Percentiles rank a stretch among this genome's conserved stretches.
phyloP scores from a whole-genome alignment of 2,113 vertebrate species.

The Aviceda subcristata region DNA sequence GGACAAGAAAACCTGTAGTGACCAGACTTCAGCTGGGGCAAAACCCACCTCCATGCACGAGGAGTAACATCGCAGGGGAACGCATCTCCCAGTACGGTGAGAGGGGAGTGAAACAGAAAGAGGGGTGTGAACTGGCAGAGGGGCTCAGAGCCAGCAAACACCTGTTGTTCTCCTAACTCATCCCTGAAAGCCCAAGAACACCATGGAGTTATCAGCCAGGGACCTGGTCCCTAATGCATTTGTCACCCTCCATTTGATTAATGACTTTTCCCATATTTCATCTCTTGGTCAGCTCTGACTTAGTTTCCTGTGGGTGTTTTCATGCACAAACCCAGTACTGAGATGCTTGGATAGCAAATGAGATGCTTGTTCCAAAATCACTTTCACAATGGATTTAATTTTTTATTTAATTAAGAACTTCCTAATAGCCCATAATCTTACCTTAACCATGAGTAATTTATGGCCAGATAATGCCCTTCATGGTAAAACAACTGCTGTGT shows the following conservation, averaged over 20 bases:
- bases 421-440: not conserved
- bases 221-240: not conserved
- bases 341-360: not conserved
- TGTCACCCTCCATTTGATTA: not conserved
- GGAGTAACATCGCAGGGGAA: not conserved
- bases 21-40: not conserved
- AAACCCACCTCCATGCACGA: not conserved
- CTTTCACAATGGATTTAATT: not conserved
- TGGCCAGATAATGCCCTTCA: not conserved
- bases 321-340: not conserved
- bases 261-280: not conserved
- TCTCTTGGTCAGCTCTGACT: not conserved
- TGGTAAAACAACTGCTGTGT: not conserved
- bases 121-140: not conserved
- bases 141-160: not conserved
- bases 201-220: not conserved
- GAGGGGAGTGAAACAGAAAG: not conserved
- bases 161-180: not conserved
- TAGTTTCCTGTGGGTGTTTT: not conserved
- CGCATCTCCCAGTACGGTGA: fast-evolving
- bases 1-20: not conserved
- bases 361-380: not conserved
- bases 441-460: not conserved
- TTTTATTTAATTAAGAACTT: not conserved
- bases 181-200: not conserved